Evolutionary conservation across 2,797 vertebrate species (phyloP).

Genomic region (Acanthopagrus latus): DNA sequence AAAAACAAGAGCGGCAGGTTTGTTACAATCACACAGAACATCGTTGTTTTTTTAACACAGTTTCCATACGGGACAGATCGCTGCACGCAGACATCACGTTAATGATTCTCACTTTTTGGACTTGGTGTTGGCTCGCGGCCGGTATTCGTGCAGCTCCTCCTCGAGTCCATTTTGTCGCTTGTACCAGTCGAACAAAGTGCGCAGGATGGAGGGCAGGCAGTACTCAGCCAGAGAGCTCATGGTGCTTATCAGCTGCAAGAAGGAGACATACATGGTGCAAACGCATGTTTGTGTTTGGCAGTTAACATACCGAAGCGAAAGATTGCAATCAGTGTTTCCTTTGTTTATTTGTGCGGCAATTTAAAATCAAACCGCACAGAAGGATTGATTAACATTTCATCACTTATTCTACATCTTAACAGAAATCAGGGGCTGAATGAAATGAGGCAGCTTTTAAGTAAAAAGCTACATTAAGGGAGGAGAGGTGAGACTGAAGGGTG

Average conservation of each 20-base stretch:
- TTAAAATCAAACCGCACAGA: background rate
- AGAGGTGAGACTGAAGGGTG: constrained; percentile 4
- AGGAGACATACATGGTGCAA: constrained; percentile 45
- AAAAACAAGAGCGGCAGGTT: constrained; percentile 41
- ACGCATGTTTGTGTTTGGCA: constrained; percentile 55
- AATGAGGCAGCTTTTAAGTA: constrained; percentile 14
- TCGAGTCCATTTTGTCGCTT: constrained; percentile 97
- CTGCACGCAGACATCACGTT: background rate
- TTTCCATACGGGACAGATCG: background rate
- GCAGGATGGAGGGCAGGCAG: constrained; percentile 96
- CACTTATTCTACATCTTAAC: constrained; percentile 16
- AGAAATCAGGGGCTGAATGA: background rate
- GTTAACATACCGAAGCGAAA: constrained; percentile 60
- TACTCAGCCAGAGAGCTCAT: constrained; percentile 99
- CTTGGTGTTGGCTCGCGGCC: constrained; percentile 95
- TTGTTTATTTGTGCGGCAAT: constrained; percentile 67
- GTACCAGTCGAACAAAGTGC: constrained; percentile 98
- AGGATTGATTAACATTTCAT: constrained; percentile 12
- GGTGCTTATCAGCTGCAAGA: constrained; percentile 92
- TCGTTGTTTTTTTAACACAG: background rate
- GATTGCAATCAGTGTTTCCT: constrained; percentile 70
- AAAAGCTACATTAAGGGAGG: constrained; percentile 12
- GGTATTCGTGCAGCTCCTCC: constrained; percentile 95
- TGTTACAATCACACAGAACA: constrained; percentile 1
- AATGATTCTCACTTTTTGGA: constrained; percentile 91